Percentiles rank a stretch among this genome's conserved stretches.
These are phyloP conservation scores for Meliscaeva auricollis DNA, from an alignment of 2,888 invertebrate genomes.

Conservation along the genomic window DNA sequence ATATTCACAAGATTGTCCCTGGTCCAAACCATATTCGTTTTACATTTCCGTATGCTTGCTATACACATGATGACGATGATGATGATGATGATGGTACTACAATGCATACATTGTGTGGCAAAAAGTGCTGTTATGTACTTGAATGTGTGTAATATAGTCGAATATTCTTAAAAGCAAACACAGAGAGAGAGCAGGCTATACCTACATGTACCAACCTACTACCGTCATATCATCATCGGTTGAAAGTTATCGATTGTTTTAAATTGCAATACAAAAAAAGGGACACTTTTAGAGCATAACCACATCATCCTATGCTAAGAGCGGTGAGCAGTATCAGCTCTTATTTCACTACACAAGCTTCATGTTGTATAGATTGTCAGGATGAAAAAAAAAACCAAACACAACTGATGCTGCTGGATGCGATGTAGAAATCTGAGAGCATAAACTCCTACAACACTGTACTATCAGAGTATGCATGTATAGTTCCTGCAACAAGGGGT, in stretches of 20 bases:
- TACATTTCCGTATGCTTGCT: background rate
- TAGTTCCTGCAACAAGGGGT: conserved; percentile 17
- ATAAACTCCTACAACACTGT: background rate
- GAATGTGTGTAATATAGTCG: background rate
- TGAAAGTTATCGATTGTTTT: conserved; percentile 56
- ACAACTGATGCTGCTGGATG: background rate
- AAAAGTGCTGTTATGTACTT: conserved; percentile 20
- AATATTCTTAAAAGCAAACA: background rate
- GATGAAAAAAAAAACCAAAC: conserved; percentile 8
- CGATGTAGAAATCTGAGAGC: conserved; percentile 23
- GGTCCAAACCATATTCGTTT: background rate
- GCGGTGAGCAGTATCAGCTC: conserved; percentile 11
- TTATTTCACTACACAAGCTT: conserved; percentile 31
- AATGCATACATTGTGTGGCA: conserved; percentile 10
- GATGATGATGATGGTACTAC: conserved; percentile 20
- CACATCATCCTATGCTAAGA: conserved; percentile 5
- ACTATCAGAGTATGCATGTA: background rate
- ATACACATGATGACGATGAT: background rate
- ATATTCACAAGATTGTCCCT: background rate
- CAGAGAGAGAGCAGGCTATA: conserved; percentile 2
- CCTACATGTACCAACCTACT: background rate
- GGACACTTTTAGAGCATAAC: conserved; percentile 32
- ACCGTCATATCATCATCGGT: background rate
- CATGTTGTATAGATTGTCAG: conserved; percentile 37
- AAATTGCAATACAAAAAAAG: conserved; percentile 30